Percentiles rank a stretch among this genome's conserved stretches.
These are phyloP conservation scores for Apteryx mantelli DNA, from an alignment of 2,113 vertebrate species.

Conservation along the genomic window DNA sequence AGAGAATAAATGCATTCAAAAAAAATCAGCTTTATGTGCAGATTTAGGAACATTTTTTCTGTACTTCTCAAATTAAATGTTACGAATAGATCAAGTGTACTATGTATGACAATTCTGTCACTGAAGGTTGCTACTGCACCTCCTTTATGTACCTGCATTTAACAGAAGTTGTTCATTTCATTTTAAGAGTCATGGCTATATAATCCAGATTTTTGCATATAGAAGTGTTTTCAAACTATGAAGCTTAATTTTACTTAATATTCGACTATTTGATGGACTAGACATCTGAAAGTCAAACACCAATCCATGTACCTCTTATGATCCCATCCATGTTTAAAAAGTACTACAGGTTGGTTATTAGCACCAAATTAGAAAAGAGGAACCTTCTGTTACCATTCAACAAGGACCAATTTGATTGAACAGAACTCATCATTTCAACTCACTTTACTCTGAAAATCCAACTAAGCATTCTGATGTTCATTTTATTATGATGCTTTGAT, in stretches of 20 bases:
- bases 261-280: constrained; percentile 47
- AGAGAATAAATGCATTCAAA: neutral
- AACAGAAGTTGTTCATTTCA: constrained; percentile 26
- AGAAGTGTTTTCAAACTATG: constrained; percentile 61
- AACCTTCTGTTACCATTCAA: constrained; percentile 49
- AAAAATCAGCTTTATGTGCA: neutral
- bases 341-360: constrained; percentile 55
- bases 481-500: neutral
- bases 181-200: constrained; percentile 56
- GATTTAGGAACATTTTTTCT: neutral
- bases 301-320: constrained; percentile 45
- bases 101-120: neutral
- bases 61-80: neutral
- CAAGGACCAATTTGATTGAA: constrained; percentile 66
- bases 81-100: neutral
- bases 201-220: constrained; percentile 55
- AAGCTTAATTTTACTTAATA: constrained; percentile 71
- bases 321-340: constrained; percentile 40
- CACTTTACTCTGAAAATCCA: neutral
- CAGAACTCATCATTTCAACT: neutral
- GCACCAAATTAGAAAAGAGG: constrained; percentile 58
- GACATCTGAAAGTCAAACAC: constrained; percentile 73
- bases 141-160: neutral
- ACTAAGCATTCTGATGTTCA: neutral
- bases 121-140: neutral